Percentiles rank a stretch among this genome's conserved stretches.
Evolutionary conservation across 2,113 vertebrate species (phyloP).

Genomic region (Notothenia rossii): DNA sequence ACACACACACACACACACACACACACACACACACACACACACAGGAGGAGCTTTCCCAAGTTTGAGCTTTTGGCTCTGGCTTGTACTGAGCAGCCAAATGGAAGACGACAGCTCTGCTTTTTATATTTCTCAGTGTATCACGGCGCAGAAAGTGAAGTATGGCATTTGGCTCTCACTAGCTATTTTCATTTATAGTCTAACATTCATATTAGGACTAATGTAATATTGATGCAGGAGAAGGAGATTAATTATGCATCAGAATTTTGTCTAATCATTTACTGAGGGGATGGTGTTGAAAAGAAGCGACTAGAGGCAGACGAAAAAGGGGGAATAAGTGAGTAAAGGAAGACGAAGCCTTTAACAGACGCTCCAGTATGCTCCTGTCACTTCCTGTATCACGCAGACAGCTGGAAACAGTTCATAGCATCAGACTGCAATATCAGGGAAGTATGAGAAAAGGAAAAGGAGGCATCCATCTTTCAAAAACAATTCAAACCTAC

Average conservation of each 20-base stretch:
- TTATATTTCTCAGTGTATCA: background rate
- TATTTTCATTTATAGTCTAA: conserved; percentile 58
- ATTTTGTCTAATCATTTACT: conserved; percentile 73
- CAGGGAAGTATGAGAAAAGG: conserved; percentile 39
- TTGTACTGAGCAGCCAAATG: background rate
- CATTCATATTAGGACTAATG: conserved; percentile 67
- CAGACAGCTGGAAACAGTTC: conserved; percentile 25
- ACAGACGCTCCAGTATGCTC: conserved; percentile 40
- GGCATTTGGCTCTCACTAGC: conserved; percentile 35
- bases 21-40: conserved; percentile 6
- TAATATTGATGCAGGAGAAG: conserved; percentile 71
- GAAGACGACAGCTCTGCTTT: conserved; percentile 3
- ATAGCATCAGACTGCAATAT: conserved; percentile 42
- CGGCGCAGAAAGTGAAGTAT: background rate
- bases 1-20: too few relatives aligned
- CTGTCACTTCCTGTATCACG: conserved; percentile 65
- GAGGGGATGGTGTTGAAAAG: conserved; percentile 57
- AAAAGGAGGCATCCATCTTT: conserved; percentile 11
- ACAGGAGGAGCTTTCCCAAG: conserved; percentile 35
- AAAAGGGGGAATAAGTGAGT: conserved; percentile 29
- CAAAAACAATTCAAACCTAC: background rate
- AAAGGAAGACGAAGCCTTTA: conserved; percentile 1
- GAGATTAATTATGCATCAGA: conserved; percentile 76
- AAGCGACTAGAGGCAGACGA: conserved; percentile 25
- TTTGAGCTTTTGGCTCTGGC: conserved; percentile 3